Evolutionary conservation across 92 coral and sea anemone species (phyloP).

Genomic region (Desmophyllum pertusum): DNA sequence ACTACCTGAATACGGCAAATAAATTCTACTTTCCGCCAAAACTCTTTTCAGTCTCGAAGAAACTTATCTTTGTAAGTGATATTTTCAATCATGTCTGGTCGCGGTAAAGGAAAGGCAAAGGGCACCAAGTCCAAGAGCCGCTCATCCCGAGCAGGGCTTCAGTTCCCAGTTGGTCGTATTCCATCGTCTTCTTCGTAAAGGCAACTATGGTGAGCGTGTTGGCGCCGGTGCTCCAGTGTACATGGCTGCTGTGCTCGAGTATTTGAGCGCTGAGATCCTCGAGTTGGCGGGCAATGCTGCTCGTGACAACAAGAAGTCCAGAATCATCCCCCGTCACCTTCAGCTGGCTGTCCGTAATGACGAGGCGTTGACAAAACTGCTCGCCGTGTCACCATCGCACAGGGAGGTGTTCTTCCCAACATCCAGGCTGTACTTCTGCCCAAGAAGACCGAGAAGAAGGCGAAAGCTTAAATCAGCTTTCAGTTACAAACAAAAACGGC

Average conservation of each 20-base stretch:
- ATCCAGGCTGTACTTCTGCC: slow-evolving; percentile 57
- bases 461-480: slow-evolving; percentile 29
- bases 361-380: slow-evolving; percentile 57
- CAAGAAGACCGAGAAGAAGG: slow-evolving; percentile 52
- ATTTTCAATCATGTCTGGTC: slow-evolving; percentile 58
- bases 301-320: slow-evolving; percentile 71
- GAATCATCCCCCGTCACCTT: slow-evolving; percentile 60
- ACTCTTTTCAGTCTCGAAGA: not conserved
- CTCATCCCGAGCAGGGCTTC: slow-evolving; percentile 67
- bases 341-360: slow-evolving; percentile 59
- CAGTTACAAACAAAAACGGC: slow-evolving; percentile 23
- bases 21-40: not conserved
- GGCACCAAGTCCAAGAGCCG: slow-evolving; percentile 66
- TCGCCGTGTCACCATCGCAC: slow-evolving; percentile 58
- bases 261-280: slow-evolving; percentile 62
- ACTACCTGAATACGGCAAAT: not conserved
- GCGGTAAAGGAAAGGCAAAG: slow-evolving; percentile 80
- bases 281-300: slow-evolving; percentile 83
- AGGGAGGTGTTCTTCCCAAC: slow-evolving; percentile 61
- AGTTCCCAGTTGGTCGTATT: slow-evolving; percentile 66
- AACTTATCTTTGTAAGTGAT: not conserved
- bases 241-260: slow-evolving; percentile 58
- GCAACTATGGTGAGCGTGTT: slow-evolving; percentile 67
- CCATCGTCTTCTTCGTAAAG: slow-evolving; percentile 57
- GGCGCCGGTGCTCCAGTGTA: slow-evolving; percentile 88